Conservation (phyloP, 2,888 invertebrate species). For the Stictocephala bisonia region DNA sequence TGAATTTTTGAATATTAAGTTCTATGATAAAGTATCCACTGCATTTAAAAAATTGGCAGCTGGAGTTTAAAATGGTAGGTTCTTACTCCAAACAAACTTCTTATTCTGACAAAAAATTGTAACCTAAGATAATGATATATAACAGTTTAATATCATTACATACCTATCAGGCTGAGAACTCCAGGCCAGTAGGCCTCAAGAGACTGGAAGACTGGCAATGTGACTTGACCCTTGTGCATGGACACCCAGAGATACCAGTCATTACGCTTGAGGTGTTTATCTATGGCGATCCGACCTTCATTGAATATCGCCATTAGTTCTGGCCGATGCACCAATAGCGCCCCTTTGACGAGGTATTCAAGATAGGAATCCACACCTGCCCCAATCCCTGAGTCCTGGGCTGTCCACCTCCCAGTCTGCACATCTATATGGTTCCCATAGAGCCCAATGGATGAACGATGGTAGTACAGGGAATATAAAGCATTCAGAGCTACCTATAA, state of each 20-base stretch:
- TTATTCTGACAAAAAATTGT: slow-evolving; percentile 9
- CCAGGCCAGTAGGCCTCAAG: slow-evolving; percentile 99
- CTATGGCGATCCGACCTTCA: slow-evolving; percentile 80
- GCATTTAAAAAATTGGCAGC: too few relatives aligned
- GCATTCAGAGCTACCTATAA: slow-evolving; percentile 89
- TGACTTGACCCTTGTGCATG: slow-evolving; percentile 97
- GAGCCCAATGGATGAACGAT: slow-evolving; percentile 86
- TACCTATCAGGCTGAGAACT: slow-evolving; percentile 83
- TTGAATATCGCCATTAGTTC: slow-evolving; percentile 92
- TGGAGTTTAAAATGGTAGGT: too few relatives aligned
- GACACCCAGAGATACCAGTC: slow-evolving; percentile 99
- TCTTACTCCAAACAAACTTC: background rate
- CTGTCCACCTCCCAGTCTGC: slow-evolving; percentile 95
- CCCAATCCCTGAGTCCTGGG: slow-evolving; percentile 96
- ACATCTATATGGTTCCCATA: slow-evolving; percentile 98
- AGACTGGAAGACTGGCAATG: slow-evolving; percentile 97
- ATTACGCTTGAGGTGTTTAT: slow-evolving; percentile 84
- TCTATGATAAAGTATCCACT: too few relatives aligned
- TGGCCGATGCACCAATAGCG: slow-evolving; percentile 89
- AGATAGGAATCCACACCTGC: slow-evolving; percentile 98
- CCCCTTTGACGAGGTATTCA: slow-evolving; percentile 94
- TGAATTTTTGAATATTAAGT: too few relatives aligned
- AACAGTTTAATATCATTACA: slow-evolving; percentile 50
- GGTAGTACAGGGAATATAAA: slow-evolving; percentile 86
- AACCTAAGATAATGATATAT: too few relatives aligned